Evolutionary conservation across 2,797 vertebrate genomes (phyloP), one percentile per base, ranked within the genome.

Genomic region (Aythya fuligula): DNA sequence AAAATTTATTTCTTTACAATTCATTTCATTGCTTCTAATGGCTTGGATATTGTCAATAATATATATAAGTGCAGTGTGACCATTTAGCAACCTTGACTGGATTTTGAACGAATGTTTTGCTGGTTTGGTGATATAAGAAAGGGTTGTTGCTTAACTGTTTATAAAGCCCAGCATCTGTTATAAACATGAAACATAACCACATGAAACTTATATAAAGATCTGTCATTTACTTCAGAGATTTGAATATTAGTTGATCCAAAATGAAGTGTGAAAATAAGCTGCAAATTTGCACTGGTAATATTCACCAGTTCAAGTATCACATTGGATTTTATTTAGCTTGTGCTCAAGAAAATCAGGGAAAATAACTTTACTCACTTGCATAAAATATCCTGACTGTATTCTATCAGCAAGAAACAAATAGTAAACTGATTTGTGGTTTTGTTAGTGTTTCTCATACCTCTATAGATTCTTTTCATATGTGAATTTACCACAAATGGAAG

Each of bases 1-100:
- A 93, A 90, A 95, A 94, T 86, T 65, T 76, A 92, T 86, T 70
- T 39, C 60, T 93, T 84, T 86, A 86, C 89, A 93, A 93, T 87
- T 95, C 2, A 96, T 94, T 94, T 84, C 11, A 84, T 65, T 85
- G 85, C 79, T 93, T 96, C 94, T 94, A 95, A 94, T 86, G 66
- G 41, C 62, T 41, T 91, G 34, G 43, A 84, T 88, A 90, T 61
- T 73, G 76, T 82, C 93, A 92, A 79, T 95, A 93, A 76, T 62
- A 57, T 47, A 70, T 2, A 6, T 84, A 91, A 84, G 89, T 93
- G 76, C 0, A 0, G 54, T 94, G 82, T 60, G 89, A 87, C 66
- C 94, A 94, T 82, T 95, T 91, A 94, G 89, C 39, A 94, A 91
- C 27, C 27, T 60, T 81, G 67, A 88, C 79, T 84, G 53, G 58